Percentiles rank a stretch among this genome's conserved stretches.
These are phyloP conservation scores for Trachelus tabidus DNA, from an alignment of 2,888 invertebrate genomes.

Conservation along the genomic window DNA sequence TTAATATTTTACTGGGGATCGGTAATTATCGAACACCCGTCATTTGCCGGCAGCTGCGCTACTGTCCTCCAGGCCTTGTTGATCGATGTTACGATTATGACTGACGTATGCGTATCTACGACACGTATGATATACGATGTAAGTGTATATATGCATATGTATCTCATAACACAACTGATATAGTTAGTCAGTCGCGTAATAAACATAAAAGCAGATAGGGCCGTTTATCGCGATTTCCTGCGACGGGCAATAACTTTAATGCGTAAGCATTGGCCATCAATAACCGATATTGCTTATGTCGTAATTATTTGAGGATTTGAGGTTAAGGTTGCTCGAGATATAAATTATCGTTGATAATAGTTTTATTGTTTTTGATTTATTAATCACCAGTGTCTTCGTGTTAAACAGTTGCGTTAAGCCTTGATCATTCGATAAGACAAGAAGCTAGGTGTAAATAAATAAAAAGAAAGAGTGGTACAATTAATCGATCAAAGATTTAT, in stretches of 20 bases:
- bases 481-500: too few species aligned
- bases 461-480: neutral
- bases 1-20: neutral
- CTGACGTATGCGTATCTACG: neutral
- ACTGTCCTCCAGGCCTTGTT: neutral
- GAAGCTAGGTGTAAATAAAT: neutral
- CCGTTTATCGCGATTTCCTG: neutral
- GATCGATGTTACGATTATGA: neutral
- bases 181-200: neutral
- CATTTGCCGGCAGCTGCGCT: neutral
- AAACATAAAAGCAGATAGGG: neutral
- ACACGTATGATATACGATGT: neutral
- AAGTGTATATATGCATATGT: neutral
- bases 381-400: neutral
- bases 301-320: neutral
- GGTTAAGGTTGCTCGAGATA: too few species aligned
- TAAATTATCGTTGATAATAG: too few species aligned
- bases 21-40: conserved; percentile 1
- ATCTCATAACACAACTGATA: neutral
- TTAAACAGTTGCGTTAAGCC: neutral
- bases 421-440: neutral
- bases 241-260: neutral
- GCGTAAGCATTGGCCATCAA: neutral
- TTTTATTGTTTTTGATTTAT: neutral
- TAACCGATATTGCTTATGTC: neutral